Evolutionary conservation across 2,888 invertebrate genomes (phyloP).

Genomic region (Mythimna lalbum): DNA sequence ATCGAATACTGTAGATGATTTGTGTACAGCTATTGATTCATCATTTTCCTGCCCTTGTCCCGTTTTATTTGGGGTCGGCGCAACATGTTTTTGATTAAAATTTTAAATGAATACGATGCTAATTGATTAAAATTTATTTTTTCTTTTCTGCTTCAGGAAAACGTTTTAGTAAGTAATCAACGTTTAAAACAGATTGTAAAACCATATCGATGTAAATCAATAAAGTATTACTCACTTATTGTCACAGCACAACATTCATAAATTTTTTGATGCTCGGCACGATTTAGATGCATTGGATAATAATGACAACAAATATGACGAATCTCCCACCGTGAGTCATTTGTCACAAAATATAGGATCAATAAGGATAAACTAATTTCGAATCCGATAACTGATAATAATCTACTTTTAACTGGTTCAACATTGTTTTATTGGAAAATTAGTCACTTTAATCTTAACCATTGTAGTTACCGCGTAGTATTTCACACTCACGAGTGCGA

Average conservation of each 20-base stretch:
- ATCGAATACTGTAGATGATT: too few species aligned
- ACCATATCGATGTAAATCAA: too few species aligned
- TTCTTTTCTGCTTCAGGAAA: too few species aligned
- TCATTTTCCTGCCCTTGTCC: too few species aligned
- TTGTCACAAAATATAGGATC: conserved; percentile 6
- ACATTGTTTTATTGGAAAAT: conserved; percentile 3
- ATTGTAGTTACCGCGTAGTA: neutral
- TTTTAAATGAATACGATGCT: neutral
- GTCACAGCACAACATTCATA: neutral
- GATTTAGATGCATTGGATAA: neutral
- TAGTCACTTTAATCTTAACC: neutral
- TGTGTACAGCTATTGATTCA: too few species aligned
- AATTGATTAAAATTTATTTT: neutral
- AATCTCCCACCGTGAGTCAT: conserved; percentile 18
- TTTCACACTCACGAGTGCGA: neutral
- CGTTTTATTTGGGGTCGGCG: too few species aligned
- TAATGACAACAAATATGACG: neutral
- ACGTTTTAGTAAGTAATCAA: too few species aligned
- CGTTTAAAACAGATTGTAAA: too few species aligned
- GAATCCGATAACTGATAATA: conserved; percentile 11
- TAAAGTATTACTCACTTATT: neutral
- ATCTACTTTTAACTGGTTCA: conserved; percentile 9
- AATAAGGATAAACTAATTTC: conserved; percentile 18
- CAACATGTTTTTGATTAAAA: too few species aligned
- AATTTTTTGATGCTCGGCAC: neutral